Evolutionary conservation across 2,113 vertebrate genomes (phyloP), one percentile per base, ranked within the genome.

Genomic region (Channa maculata): DNA sequence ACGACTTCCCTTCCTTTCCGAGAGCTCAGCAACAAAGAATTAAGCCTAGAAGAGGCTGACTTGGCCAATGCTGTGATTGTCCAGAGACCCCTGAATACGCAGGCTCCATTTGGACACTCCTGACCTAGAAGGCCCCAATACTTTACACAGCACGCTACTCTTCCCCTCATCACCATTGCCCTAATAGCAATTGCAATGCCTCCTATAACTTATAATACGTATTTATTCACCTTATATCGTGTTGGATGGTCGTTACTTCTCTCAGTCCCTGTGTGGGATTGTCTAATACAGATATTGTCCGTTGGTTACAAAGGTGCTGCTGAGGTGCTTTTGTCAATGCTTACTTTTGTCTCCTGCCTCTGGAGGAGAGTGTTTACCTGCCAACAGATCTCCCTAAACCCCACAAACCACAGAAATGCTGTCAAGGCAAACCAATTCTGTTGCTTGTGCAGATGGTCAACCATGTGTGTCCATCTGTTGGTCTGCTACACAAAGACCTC

Each of bases 41-140:
- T 97, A 46, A 98, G 96, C 0, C 75, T 99, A 3, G 93, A 95
- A 52, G 96, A 97, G 86, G 97, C 96, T 0, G 93, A 95, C 66
- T 57, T 99, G 67, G 90, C 94, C 82, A 96, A 98, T 0, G 92
- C 96, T 5, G 98, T 98, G 46, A 93, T 99, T 60, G 94, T 98
- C 79, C 97, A 99, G 91, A 95, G 96, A 86, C 94, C 95, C 64
- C 86, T 84, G 67, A 94, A 92, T 89, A 93, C 90, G 54, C 80
- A 92, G 0, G 93, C 94, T 37, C 93, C 95, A 11, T 96, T 96
- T 68, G 89, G 93, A 81, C 94, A 92, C 75, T 92, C 87, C 51
- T 94, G 86, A 83, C 90, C 84, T 72, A 59, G 38, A 65, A 13
- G 84, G 64, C 46, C 36, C 37, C 0, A 24, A 1, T 7, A 43